Base-by-base conservation (phyloP, 2,797 vertebrate genomes). In the Spondyliosoma cantharus region DNA sequence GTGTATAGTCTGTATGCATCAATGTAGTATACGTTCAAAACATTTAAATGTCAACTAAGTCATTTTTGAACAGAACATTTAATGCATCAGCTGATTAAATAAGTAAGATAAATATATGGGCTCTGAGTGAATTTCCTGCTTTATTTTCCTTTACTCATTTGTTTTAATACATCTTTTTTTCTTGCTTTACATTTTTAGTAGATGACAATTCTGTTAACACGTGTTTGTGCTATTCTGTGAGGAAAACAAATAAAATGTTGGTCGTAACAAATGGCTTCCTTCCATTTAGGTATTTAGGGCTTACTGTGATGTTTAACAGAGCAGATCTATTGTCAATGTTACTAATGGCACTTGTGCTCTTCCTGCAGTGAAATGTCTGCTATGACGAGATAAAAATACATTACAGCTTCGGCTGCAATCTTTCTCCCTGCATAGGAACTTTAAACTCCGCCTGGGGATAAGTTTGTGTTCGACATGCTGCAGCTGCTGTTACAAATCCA, bases 391-490 rank as follows among this genome's bases (percentile, higher is more conserved):
- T n/a, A 13, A 67, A 24, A 52, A 24, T 53, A 42, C 27, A 63
- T 48, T 19, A 63, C 15, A 77, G 43, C 9, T 54, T 56, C 52
- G 71, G 29, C 32, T 49, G n/a, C 20, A 54, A 22, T 29, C 43
- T 75, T 45, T 74, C 4, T 58, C 6, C 13, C 5, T 62, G 20
- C n/a, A 71, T 16, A 73, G 0, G 22, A 82, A 72, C 20, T 32
- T 62, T 13, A 46, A 61, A 45, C 17, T 13, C 20, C 0, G 5
- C 32, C 43, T 13, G 43, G 29, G 14, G 63, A 67, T 52, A 12
- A 14, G 24, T 53, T 64, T 66, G 45, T 54, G 24, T 54, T 37
- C 8, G 11, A 64, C n/a, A 46, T 59, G 42, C 22, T 49, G 11
- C 43, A 57, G 20, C 49, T 60, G 37, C 46, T 43, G 25, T 60